These are phyloP conservation scores for Arrhopalites spinosus DNA, from an alignment of 2,888 invertebrate genomes.

Conservation along the genomic window DNA sequence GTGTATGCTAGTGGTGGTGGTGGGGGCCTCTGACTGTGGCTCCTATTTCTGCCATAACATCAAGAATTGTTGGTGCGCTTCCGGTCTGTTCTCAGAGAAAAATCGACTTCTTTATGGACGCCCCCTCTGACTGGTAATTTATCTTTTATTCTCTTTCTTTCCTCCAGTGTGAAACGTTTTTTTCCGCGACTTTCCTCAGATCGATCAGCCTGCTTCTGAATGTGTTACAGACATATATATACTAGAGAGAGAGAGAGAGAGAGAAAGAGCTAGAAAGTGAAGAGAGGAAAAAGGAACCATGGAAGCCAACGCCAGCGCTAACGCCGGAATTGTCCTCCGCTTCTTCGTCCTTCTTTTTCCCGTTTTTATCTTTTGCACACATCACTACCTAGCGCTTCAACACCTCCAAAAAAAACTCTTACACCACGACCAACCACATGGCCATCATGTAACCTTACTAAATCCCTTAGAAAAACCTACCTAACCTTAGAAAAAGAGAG, in stretches of 20 bases:
- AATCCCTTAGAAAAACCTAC: too few species aligned
- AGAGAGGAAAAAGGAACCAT: not conserved
- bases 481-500: too few species aligned
- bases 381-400: slow-evolving; percentile 31
- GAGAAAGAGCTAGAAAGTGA: slow-evolving; percentile 1
- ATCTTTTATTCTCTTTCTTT: slow-evolving; percentile 56
- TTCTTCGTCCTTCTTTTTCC: not conserved
- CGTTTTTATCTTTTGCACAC: slow-evolving; percentile 41
- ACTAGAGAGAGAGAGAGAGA: not conserved
- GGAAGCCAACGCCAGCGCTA: not conserved
- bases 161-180: slow-evolving; percentile 43
- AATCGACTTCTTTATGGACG: slow-evolving; percentile 55
- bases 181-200: slow-evolving; percentile 45
- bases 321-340: slow-evolving; percentile 24
- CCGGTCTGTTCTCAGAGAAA: slow-evolving; percentile 53
- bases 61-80: slow-evolving; percentile 52
- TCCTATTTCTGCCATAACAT: slow-evolving; percentile 1
- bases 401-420: slow-evolving; percentile 33
- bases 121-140: slow-evolving; percentile 56
- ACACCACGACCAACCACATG: not conserved
- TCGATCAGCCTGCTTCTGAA: slow-evolving; percentile 35
- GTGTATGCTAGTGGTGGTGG: too few species aligned
- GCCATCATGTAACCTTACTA: too few species aligned
- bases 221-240: slow-evolving; percentile 18
- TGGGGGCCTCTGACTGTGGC: not conserved